Evolutionary conservation across 2,113 vertebrate genomes (phyloP).

Genomic region (Pyrgilauda ruficollis): DNA sequence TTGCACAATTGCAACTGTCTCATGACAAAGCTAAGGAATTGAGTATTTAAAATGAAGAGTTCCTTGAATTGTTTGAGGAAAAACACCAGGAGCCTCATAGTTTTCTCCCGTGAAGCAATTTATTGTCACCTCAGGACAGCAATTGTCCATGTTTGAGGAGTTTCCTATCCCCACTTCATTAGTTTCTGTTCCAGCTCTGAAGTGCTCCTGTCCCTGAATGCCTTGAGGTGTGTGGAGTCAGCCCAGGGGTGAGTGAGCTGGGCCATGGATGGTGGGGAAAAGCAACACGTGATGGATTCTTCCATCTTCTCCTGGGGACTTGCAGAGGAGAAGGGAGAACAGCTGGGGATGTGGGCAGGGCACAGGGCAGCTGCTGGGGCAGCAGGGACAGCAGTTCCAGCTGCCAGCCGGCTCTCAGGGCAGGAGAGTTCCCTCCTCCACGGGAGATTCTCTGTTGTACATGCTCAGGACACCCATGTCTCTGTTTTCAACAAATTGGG

Average conservation of each 20-base stretch:
- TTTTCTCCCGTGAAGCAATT: not conserved
- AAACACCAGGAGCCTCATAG: not conserved
- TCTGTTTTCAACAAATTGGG: not conserved
- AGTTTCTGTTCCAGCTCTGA: not conserved
- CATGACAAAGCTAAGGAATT: not conserved
- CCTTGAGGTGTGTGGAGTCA: accelerated
- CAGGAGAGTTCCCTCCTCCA: not conserved
- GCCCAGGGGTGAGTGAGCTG: not conserved
- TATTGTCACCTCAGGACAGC: not conserved
- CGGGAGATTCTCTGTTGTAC: not conserved
- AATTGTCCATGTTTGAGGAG: not conserved
- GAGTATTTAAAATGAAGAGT: not conserved
- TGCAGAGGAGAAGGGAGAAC: not conserved
- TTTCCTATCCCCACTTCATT: not conserved
- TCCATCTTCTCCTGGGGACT: accelerated
- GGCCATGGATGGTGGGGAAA: not conserved
- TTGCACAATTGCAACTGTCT: not conserved
- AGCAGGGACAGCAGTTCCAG: not conserved
- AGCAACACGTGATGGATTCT: accelerated
- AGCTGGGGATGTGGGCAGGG: not conserved
- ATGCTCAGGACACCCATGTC: not conserved
- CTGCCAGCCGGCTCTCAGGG: not conserved
- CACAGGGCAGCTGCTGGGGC: not conserved
- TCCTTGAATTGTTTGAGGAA: not conserved
- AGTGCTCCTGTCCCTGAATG: too few species aligned